Evolutionary conservation across 1,140 invertebrate species (phyloP).

Genomic region (Chelonus insularis): DNA sequence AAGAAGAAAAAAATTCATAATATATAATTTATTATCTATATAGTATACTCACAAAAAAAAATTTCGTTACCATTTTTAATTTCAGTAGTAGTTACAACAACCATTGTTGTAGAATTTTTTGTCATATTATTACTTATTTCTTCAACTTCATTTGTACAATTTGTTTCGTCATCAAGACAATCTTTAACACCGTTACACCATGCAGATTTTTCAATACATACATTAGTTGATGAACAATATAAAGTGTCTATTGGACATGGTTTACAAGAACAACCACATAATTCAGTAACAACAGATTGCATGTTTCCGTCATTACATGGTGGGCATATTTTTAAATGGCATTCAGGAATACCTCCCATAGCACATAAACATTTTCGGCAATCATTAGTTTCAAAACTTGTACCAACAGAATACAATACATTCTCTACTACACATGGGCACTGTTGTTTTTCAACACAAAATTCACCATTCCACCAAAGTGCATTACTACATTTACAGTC

Average conservation of each 20-base stretch:
- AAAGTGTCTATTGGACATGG: conserved; percentile 68
- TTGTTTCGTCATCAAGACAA: conserved; percentile 81
- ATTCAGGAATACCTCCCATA: conserved; percentile 69
- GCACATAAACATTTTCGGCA: conserved; percentile 80
- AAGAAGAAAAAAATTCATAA: too few relatives aligned
- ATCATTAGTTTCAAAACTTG: conserved; percentile 67
- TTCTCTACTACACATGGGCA: conserved; percentile 78
- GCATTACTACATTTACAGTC: conserved; percentile 55
- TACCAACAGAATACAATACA: conserved; percentile 70
- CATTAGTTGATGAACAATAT: conserved; percentile 74
- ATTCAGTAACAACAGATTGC: conserved; percentile 57
- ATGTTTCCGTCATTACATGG: conserved; percentile 64
- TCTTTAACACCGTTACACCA: conserved; percentile 85
- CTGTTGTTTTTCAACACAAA: conserved; percentile 68
- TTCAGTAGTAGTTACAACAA: conserved; percentile 34
- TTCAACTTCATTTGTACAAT: conserved; percentile 58
- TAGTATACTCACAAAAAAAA: neutral
- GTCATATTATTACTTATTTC: conserved; percentile 30
- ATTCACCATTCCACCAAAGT: conserved; percentile 72
- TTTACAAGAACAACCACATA: conserved; percentile 75
- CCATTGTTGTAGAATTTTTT: conserved; percentile 16
- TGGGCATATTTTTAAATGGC: conserved; percentile 69
- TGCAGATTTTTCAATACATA: conserved; percentile 70
- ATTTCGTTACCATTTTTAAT: conserved; percentile 36
- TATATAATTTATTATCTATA: too few relatives aligned